These are phyloP conservation scores for Ciconia stormi DNA, from an alignment of 2,113 vertebrate genomes.

Conservation along the genomic window DNA sequence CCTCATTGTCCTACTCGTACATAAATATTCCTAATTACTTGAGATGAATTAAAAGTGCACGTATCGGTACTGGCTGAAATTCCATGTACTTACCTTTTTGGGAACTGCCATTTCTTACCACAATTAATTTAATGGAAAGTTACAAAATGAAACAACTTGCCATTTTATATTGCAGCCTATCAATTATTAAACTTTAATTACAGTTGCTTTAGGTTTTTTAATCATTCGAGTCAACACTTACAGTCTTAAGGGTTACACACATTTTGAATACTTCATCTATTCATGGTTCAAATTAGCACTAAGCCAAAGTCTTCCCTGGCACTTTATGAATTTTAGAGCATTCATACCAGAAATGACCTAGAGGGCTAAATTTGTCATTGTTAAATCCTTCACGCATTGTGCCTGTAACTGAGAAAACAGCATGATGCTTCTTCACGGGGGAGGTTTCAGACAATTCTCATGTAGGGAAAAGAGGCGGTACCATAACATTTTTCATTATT, in stretches of 20 bases:
- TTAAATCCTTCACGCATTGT: not conserved
- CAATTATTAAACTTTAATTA: conserved; percentile 1
- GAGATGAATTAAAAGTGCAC: not conserved
- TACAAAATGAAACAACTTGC: not conserved
- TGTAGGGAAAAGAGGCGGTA: not conserved
- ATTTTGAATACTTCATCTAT: not conserved
- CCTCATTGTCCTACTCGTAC: not conserved
- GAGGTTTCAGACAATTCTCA: not conserved
- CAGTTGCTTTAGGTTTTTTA: not conserved
- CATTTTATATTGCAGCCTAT: not conserved
- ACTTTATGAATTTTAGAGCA: not conserved
- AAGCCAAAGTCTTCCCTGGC: not conserved
- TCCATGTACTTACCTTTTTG: not conserved
- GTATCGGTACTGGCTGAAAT: not conserved
- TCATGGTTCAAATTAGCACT: not conserved
- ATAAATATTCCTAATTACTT: not conserved
- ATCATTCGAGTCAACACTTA: not conserved
- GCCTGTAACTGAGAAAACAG: not conserved
- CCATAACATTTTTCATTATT: not conserved
- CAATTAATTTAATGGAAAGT: not conserved
- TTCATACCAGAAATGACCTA: not conserved
- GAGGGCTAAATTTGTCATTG: not conserved
- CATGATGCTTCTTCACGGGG: not conserved
- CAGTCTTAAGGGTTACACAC: not conserved
- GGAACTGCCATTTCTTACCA: not conserved